Base-by-base conservation (phyloP, 64 coral and sea anemone genomes). In the Platygyra sinensis region DNA sequence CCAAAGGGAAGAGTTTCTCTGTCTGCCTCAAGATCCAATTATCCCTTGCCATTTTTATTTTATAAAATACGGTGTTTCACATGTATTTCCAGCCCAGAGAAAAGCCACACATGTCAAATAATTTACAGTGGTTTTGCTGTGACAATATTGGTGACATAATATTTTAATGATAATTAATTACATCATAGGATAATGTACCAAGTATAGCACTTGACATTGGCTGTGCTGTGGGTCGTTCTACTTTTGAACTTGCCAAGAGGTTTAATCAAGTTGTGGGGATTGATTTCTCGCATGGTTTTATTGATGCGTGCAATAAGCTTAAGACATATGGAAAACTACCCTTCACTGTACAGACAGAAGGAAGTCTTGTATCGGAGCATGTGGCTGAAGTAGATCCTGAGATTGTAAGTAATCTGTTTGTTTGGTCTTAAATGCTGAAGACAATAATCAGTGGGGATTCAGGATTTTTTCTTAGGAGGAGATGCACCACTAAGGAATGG, bases 251-350 rank as follows among this genome's bases (percentile, higher is more conserved):
- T 24, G 72, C 90, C 19, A 86, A 72, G 29, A 60, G 61, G 51
- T 92, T 86, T 51, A 60, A 92, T 30, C 72, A 86, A 86, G 90
- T 92, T 51, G 82, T 92, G 19, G 90, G 90, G n/a, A 92, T 92
- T 72, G 90, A 92, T 73, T 86, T 67, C 33, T 92, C 90, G 2
- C 57, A 86, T 60, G 60, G 55, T 10, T 92, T 92, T 39, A 79
- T 92, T 24, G 60, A 92, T 69, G 75, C 60, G 1, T 76, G 72
- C 25, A 78, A 67, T 25, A 25, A 87, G 25, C 75, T 92, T 11
- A 92, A 92, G 72, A 69, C 30, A 4, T 72, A 86, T 76, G 90
- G 90, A 52, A 92, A 86, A 76, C 64, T 92, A 32, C 24, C 49
- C 36, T 92, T 87, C 42, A 28, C 83, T 32, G 90, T 87, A 29